Evolutionary conservation across 1,140 invertebrate genomes (phyloP), one percentile per base, ranked within the genome.

Genomic region (Aphaenogaster floridana): DNA sequence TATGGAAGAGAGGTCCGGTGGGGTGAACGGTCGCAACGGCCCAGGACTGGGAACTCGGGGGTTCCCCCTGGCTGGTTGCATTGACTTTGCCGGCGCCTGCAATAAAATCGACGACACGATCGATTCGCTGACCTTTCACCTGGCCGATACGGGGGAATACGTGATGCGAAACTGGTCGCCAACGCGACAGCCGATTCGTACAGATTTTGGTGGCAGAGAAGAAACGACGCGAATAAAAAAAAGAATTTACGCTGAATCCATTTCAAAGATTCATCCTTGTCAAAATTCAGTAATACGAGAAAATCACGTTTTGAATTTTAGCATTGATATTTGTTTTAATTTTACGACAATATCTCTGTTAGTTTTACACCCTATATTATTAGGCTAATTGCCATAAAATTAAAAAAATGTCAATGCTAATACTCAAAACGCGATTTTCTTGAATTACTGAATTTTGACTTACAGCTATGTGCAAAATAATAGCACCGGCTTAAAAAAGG

Each of bases 1-100:
- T 89, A 95, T 95, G 28, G 94, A 94, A 59, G 94, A 94, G 21
- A 95, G 89, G 48, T 95, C 94, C 86, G 94, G 92, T 11, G 95
- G 95, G 83, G 94, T 95, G 63, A 94, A 95, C 6, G 95, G 94
- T 77, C 92, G 92, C 76, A 92, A 86, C 42, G 92, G 77, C 59
- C 87, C 93, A 78, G 93, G 92, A 79, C 88, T 94, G 86, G 92
- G 92, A 68, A 92, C 91, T 92, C 93, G 92, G 64, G 89, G 93
- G 90, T 92, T 92, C 91, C 93, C 94, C 92, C 93, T 93, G 88
- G 92, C 92, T 74, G 94, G 92, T 92, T 93, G 93, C 94, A 95
- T 95, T 90, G 92, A 91, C 89, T 85, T 93, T 89, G 93, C 93
- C 92, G 94, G 94, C 81, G 93, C 94, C 94, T 95, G 86, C 9